A percentile compares a stretch with the other conserved stretches of the same genome.
Evolutionary conservation across 2,797 vertebrate genomes (phyloP).

Genomic region (Oreochromis grahami): DNA sequence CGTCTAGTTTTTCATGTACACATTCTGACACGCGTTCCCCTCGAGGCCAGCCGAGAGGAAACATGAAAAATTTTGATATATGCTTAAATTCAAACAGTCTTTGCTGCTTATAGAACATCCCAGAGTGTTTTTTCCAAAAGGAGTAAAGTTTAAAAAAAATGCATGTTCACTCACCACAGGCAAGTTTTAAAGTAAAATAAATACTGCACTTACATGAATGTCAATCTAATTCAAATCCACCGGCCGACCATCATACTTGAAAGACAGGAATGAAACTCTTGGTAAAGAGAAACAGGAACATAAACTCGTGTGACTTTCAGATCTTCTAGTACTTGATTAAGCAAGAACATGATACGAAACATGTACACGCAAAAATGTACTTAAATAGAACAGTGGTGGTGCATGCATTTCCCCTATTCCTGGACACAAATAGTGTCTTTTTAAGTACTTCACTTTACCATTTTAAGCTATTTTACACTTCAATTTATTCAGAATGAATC

Average conservation of each 20-base stretch:
- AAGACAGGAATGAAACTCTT: not conserved
- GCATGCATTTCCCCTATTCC: not conserved
- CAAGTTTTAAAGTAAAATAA: not conserved
- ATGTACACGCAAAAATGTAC: not conserved
- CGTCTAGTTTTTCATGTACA: not conserved
- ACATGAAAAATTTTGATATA: not conserved
- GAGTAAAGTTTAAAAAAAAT: not conserved
- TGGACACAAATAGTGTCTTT: not conserved
- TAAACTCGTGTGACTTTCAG: not conserved
- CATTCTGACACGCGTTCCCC: not conserved
- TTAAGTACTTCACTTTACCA: not conserved
- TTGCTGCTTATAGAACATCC: not conserved
- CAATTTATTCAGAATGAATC: not conserved
- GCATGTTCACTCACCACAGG: not conserved
- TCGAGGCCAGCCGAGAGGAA: not conserved
- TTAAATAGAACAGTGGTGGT: not conserved
- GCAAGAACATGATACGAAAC: not conserved
- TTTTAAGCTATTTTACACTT: not conserved
- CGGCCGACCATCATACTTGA: not conserved
- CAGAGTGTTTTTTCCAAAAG: not conserved
- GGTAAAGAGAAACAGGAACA: conserved; percentile 17
- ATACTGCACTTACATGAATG: not conserved
- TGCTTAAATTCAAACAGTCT: not conserved
- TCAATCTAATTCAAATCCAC: not conserved
- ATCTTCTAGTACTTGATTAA: not conserved